Conservation (phyloP, 2,888 invertebrate species). For the Ferdinandea cuprea region DNA sequence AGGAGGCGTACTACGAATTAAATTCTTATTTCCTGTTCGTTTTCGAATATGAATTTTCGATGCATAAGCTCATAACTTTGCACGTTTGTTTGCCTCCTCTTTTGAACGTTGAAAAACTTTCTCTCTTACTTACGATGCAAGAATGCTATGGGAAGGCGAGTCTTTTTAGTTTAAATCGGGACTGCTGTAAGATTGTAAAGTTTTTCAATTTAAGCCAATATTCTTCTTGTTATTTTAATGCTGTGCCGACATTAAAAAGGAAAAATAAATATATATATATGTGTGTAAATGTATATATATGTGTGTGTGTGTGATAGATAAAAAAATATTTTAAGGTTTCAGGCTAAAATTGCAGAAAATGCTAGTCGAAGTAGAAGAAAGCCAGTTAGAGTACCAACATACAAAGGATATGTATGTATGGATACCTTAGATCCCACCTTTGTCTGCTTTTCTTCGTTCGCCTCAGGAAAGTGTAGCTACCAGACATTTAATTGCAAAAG, state of each 20-base stretch:
- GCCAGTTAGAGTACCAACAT: neutral
- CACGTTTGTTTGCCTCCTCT: slow-evolving; percentile 10
- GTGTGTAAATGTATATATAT: neutral
- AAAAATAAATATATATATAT: too few relatives aligned
- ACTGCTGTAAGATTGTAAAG: slow-evolving; percentile 56
- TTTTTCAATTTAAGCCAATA: slow-evolving; percentile 60
- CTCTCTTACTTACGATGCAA: slow-evolving; percentile 7
- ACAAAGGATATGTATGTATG: neutral
- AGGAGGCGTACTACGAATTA: neutral
- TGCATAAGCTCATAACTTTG: slow-evolving; percentile 55
- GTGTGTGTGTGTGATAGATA: slow-evolving; percentile 20
- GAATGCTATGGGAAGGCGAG: neutral
- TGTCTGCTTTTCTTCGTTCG: slow-evolving; percentile 14
- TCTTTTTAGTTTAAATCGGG: neutral
- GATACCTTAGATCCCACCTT: neutral
- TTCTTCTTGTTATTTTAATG: slow-evolving; percentile 22
- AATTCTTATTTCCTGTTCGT: slow-evolving; percentile 51
- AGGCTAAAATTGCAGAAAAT: slow-evolving; percentile 8
- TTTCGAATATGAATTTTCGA: slow-evolving; percentile 61
- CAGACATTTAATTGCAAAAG: slow-evolving; percentile 60
- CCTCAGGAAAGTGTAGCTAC: slow-evolving; percentile 24
- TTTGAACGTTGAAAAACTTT: slow-evolving; percentile 43
- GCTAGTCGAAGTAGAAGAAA: neutral
- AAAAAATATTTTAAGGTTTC: slow-evolving; percentile 22
- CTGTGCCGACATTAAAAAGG: neutral